Conservation (phyloP, 2,888 invertebrate species). For the Dyspetes luteomarginatus region DNA sequence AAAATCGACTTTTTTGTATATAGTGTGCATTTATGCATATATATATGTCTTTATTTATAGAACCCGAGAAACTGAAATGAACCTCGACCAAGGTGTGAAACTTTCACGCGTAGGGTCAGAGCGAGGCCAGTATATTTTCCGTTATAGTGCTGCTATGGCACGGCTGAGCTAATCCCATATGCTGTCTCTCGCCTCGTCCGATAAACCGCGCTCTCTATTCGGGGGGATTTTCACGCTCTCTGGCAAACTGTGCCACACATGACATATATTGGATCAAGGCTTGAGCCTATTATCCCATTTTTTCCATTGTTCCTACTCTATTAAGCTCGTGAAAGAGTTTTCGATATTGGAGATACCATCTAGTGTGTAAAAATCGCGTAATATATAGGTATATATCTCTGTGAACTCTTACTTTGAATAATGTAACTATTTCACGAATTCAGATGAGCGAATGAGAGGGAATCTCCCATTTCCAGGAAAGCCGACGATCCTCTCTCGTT, state of each 20-base stretch:
- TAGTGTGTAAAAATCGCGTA: too few species aligned
- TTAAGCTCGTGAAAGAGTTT: background rate
- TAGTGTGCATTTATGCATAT: too few species aligned
- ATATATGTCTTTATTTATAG: background rate
- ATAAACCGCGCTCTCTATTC: constrained; percentile 15
- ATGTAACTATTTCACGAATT: background rate
- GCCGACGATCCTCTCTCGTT: background rate
- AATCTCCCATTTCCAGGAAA: background rate
- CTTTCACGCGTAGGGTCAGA: constrained; percentile 24
- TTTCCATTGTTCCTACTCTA: background rate
- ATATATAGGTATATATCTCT: too few species aligned
- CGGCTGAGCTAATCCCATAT: constrained; percentile 4
- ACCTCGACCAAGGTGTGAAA: constrained; percentile 32
- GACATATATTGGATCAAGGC: constrained; percentile 15
- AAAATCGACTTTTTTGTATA: background rate
- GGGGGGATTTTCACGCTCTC: background rate
- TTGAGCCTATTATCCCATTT: background rate
- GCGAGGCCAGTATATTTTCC: too few species aligned
- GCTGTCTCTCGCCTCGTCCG: constrained; percentile 1
- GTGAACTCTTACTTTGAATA: background rate
- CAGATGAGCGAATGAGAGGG: background rate
- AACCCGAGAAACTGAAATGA: background rate
- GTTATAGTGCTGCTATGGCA: background rate
- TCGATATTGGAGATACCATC: too few species aligned
- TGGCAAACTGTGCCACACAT: background rate